Evolutionary conservation across 2,888 invertebrate genomes (phyloP), one percentile per base, ranked within the genome.

Genomic region (Aleiodes alternator): DNA sequence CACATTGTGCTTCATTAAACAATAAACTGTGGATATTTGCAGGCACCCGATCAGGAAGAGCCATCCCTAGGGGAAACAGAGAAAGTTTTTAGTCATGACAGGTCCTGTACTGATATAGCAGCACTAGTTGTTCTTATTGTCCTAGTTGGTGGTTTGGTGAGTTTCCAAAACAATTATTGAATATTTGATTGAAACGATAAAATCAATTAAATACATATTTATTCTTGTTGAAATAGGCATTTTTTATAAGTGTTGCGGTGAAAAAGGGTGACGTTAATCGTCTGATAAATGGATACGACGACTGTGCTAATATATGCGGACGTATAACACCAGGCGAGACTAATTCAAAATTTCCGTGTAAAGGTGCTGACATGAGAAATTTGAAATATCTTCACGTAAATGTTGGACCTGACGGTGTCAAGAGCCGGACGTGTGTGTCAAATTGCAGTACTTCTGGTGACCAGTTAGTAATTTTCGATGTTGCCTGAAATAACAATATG

Each of bases 221-320:
- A n/a, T n/a, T 0, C 3, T 29, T 4, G 5, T 57, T n/a, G n/a
- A 50, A 23, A 48, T 81, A 91, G 78, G 87, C 84, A 1, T 90
- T 90, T 79, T 91, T 92, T 84, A 79, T 91, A 72, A 82, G 81
- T 55, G 79, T 78, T 12, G 82, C 84, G 4, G 82, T 76, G 57
- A 83, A 81, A 71, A 87, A 92, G 79, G 93, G 93, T 0, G 92
- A 94, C 84, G 90, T 93, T 38, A 90, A 90, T 80, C 90, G 94
- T 16, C 88, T 93, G 29, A 86, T 93, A 56, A 91, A 92, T 82
- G 94, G 94, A 8, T 92, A 92, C 82, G 94, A 94, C 82, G 91
- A 92, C 80, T 93, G 93, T 82, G 93, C 92, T 4, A 92, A 93
- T 83, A 88, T 93, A n/a, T 94, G 94, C 83, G 94, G 93, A 1